Percentiles rank a stretch among this genome's conserved stretches.
phyloP scores from a whole-genome alignment of 2,113 vertebrate genomes.

The Archocentrus centrarchus region DNA sequence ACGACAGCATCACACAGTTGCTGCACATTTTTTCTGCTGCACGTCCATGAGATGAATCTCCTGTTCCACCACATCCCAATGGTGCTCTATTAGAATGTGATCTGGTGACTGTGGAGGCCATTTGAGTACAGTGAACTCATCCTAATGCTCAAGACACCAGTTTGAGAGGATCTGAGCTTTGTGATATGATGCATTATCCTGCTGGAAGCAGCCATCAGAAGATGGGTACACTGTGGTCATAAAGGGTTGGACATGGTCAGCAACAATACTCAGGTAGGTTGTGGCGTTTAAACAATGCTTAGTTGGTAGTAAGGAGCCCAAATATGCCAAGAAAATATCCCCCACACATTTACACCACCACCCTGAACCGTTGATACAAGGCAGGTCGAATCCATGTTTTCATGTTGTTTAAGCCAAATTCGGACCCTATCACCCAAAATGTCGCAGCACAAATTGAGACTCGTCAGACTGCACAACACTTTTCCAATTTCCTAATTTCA shows the following conservation, averaged over 20 bases:
- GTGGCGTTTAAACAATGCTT: background rate
- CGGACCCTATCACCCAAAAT: background rate
- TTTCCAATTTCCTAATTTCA: no score
- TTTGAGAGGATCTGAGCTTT: background rate
- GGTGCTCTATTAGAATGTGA: no score
- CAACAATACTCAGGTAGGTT: background rate
- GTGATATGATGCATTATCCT: background rate
- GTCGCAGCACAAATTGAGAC: background rate
- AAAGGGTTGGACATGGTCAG: background rate
- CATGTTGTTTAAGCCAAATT: background rate
- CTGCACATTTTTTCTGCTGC: background rate
- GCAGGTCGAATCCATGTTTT: background rate
- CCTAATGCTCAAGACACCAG: no score
- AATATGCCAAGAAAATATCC: background rate
- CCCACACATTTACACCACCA: background rate
- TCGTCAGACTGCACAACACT: background rate
- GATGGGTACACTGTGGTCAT: background rate
- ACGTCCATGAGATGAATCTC: no score
- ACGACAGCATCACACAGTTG: background rate
- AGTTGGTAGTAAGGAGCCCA: background rate
- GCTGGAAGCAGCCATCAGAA: background rate
- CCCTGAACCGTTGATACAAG: background rate
- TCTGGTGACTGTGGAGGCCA: no score
- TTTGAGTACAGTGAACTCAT: no score
- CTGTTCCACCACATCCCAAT: no score